Conservation (phyloP, 2,888 invertebrate species). For the Lottia scabra region DNA sequence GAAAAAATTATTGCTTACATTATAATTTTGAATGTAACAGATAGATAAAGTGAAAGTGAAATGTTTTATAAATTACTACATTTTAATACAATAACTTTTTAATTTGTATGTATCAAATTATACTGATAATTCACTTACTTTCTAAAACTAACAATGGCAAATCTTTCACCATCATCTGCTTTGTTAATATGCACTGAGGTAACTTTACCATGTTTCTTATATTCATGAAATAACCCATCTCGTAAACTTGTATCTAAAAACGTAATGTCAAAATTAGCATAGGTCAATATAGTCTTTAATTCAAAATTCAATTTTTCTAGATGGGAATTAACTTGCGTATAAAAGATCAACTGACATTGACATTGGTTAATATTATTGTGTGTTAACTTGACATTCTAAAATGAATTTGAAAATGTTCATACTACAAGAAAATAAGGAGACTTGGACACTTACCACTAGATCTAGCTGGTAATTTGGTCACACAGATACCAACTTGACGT, state of each 20-base stretch:
- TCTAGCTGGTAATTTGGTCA: conserved; percentile 59
- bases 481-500: conserved; percentile 59
- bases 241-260: conserved; percentile 87
- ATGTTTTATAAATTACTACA: no score
- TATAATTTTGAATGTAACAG: no score
- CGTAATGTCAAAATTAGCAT: conserved; percentile 7
- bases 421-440: background rate
- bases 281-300: background rate
- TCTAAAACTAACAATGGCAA: conserved; percentile 95
- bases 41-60: no score
- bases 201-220: conserved; percentile 98
- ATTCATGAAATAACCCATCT: conserved; percentile 98
- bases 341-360: no score
- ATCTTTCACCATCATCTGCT: conserved; percentile 89
- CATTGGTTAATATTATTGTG: no score
- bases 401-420: no score
- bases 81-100: no score
- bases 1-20: no score
- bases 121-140: conserved; percentile 74
- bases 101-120: no score
- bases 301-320: no score
- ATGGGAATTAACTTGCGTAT: no score
- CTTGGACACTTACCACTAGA: conserved; percentile 59
- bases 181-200: conserved; percentile 86
- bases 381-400: no score